Percentiles rank a stretch among this genome's conserved stretches.
phyloP scores from a whole-genome alignment of 1,140 invertebrate species.

The Colletes latitarsis region DNA sequence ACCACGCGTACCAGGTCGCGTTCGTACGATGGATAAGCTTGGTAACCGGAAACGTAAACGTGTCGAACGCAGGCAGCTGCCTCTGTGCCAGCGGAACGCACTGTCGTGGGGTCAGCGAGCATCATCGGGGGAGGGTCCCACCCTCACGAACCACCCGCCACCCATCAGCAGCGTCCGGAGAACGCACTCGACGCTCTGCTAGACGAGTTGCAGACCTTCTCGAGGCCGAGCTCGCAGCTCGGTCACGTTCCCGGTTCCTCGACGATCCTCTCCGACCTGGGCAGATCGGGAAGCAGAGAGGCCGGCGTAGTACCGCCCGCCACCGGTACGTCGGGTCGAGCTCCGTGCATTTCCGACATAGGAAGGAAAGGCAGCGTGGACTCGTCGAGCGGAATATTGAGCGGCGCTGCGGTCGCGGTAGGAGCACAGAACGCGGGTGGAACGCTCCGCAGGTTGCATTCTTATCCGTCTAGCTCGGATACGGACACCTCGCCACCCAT shows the following conservation, averaged over 20 bases:
- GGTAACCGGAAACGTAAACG: conserved; percentile 24
- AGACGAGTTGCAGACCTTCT: conserved; percentile 94
- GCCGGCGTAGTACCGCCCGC: conserved; percentile 61
- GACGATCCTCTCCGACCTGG: conserved; percentile 58
- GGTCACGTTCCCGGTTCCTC: conserved; percentile 65
- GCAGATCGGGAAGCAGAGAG: conserved; percentile 65
- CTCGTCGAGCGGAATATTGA: conserved; percentile 74
- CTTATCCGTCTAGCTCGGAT: conserved; percentile 88
- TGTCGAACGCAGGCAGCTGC: conserved; percentile 80
- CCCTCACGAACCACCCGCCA: conserved; percentile 82
- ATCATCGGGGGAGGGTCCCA: conserved; percentile 85
- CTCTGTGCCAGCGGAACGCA: conserved; percentile 83
- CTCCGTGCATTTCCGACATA: conserved; percentile 80
- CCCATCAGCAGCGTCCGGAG: conserved; percentile 87
- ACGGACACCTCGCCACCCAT: conserved; percentile 86
- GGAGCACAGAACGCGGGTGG: conserved; percentile 66
- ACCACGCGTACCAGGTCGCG: background rate
- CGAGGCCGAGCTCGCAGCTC: conserved; percentile 83
- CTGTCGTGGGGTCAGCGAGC: conserved; percentile 80
- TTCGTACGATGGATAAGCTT: background rate
- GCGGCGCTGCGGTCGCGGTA: conserved; percentile 60
- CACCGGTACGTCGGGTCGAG: conserved; percentile 63
- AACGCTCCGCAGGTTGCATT: conserved; percentile 87
- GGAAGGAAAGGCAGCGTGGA: conserved; percentile 83
- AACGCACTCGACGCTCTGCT: conserved; percentile 97